Base-by-base conservation (phyloP, 37 sponge, comb jelly and placozoan species). In the Spongilla lacustris region DNA sequence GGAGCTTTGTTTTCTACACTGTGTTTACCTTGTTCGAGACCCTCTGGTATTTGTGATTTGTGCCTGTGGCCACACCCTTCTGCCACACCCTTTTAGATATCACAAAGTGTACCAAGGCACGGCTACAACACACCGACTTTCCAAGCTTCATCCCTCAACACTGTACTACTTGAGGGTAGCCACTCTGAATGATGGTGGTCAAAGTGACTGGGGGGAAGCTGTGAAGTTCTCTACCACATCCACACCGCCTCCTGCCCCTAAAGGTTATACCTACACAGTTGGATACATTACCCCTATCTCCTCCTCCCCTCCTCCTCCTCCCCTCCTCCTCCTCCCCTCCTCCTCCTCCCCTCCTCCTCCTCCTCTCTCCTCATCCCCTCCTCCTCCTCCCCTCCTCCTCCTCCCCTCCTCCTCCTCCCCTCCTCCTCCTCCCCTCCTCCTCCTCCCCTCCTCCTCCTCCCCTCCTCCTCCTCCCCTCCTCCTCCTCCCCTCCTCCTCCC, bases 181-280 rank as follows among this genome's bases (percentile, higher is more conserved):
- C 27, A 83, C 90, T 29, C 19, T 66, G 26, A 86, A 78, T 68
- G 89, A 89, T 35, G 77, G 88, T 58, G 95, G 92, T 10, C 80
- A 82, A 37, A 89, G 95, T 19, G 83, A 33, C 11, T 95, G 95
- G 95, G 76, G 89, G 48, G 71, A 73, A 17, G 38, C 14, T 19
- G 37, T 66, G 36, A 79, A 72, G 46, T 95, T 85, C 72, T 28
- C 37, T 30, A 95, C 95, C 30, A 67, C 89, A 66, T 86, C 84
- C 17, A 17, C 66, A 2, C 80, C 81, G 13, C 95, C 95, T 11
- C 58, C 22, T 25, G 29, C 93, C 17, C 93, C 92, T 19, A 77
- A 36, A 17, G 87, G 93, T 91, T 17, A 29, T 67, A 32, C 73
- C 28, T 24, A 17, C 48, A 11, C 29, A 24, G 31, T 33, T 11